Evolutionary conservation across 2,113 vertebrate genomes (phyloP).

Genomic region (Columba janthina): DNA sequence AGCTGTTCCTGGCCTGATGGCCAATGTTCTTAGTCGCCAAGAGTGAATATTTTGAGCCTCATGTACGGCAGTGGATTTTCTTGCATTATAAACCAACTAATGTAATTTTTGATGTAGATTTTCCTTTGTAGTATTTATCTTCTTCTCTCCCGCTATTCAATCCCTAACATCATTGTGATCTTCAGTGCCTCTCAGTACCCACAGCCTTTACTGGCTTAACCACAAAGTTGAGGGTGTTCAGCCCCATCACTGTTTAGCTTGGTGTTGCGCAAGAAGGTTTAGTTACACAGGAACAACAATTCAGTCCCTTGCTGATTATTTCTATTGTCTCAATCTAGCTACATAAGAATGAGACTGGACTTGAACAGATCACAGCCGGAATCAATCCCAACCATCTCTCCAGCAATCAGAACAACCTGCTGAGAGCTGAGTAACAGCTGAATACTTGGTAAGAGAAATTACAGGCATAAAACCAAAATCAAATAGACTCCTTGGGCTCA

Average conservation of each 20-base stretch:
- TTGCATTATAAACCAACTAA: not conserved
- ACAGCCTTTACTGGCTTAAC: not conserved
- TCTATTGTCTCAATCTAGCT: conserved; percentile 29
- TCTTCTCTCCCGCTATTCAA: not conserved
- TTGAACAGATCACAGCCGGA: not conserved
- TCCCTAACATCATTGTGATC: not conserved
- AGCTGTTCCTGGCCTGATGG: not conserved
- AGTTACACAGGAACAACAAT: conserved; percentile 7
- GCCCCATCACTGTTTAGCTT: not conserved
- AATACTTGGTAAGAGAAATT: conserved; percentile 42
- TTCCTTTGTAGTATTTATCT: not conserved
- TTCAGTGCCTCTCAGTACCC: not conserved
- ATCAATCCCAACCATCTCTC: conserved; percentile 38
- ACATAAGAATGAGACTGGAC: not conserved
- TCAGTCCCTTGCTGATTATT: conserved; percentile 9
- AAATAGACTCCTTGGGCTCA: conserved; percentile 45
- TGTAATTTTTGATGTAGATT: not conserved
- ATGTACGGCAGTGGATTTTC: not conserved
- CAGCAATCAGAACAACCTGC: conserved; percentile 54
- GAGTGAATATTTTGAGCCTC: not conserved
- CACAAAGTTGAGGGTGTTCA: not conserved
- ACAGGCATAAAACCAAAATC: conserved; percentile 57
- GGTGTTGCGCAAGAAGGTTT: not conserved
- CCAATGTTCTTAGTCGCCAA: not conserved
- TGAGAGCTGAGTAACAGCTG: conserved; percentile 26